Evolutionary conservation across 2,888 invertebrate genomes (phyloP), one percentile per base, ranked within the genome.

Genomic region (Pyrocoelia pectoralis): DNA sequence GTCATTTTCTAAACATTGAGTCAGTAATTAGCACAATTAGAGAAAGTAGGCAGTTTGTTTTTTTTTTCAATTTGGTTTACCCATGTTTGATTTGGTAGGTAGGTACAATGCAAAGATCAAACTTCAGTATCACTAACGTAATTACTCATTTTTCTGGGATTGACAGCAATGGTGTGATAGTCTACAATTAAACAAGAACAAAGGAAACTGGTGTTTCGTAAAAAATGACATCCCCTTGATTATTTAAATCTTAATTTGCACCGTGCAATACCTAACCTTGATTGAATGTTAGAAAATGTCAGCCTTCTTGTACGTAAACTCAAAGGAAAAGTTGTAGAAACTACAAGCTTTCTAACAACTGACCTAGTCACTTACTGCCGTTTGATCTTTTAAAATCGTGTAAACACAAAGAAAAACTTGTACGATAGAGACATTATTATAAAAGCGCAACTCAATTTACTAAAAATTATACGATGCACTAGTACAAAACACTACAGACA

Each of bases 301-400:
- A 43, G 17, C 15, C 12, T 43, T 43, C 14, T 13, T 43, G 43
- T 18, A 15, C n/a, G 10, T 3, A 17, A 17, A 46, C 17, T 17
- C 6, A 5, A 43, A 18, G 17, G 46, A 46, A 46, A 46, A 46
- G 46, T 43, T 46, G 56, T 64, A 64, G 64, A 64, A 64, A 64
- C 48, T 55, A 24, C 24, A 33, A 64, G 58, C 64, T 64, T 64
- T 64, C 64, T 59, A 64, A 56, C 50, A 56, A 56, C 52, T 64
- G 64, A 64, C 64, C 60, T 64, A 60, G 64, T 64, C 56, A 55
- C 49, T 51, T 46, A 46, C 46, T 46, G 46, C 46, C 46, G 46
- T 17, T 46, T 46, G 14, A 17, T 46, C 18, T 17, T 46, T 15
- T 17, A 46, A 17, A 17, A 4, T 17, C 46, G 14, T n/a, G n/a